Evolutionary conservation across 2,888 invertebrate genomes (phyloP), one percentile per base, ranked within the genome.

Genomic region (Melangyna quadrimaculata): DNA sequence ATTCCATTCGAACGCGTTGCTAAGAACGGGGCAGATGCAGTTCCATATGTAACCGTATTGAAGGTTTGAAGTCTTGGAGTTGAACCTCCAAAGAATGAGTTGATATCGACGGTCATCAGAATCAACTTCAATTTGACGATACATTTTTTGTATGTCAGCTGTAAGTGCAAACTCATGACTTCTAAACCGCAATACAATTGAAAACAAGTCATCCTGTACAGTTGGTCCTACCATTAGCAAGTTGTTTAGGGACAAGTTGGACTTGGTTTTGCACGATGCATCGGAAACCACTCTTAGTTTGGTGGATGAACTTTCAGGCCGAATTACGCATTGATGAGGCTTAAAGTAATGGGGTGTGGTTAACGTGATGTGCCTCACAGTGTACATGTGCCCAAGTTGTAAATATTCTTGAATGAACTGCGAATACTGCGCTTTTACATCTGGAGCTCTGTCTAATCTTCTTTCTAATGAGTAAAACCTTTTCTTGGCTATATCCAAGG

Each of bases 371-470:
- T 72, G 37, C n/a, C 17, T 57, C 12, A 71, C 57, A 4, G 48
- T 5, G 12, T 37, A 32, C 74, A 84, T 79, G 24, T 84, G 75
- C 2, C 63, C 80, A 35, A 83, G 45, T 48, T 63, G 8, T 35
- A 71, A 37, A 65, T 83, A 87, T 43, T 87, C 78, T 3, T 57
- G 22, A 73, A 87, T 80, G 48, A 87, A 83, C 5, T 65, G n/a
- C 2, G 61, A 22, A 43, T 83, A 87, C n/a, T 53, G 27, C n/a
- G 14, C 6, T 27, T 27, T 53, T 27, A 53, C 4, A 4, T 53
- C 27, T 12, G 14, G 9, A 7, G 22, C n/a, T n/a, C n/a, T 51
- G n/a, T 69, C 22, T 35, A 81, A 59, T 10, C 65, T 78, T 10
- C 51, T 69, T 53, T 83, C 83, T 5, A 78, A 55, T 7, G 45